Evolutionary conservation across 2,113 vertebrate species (phyloP), one percentile per base, ranked within the genome.

Genomic region (Elephantulus edwardii): DNA sequence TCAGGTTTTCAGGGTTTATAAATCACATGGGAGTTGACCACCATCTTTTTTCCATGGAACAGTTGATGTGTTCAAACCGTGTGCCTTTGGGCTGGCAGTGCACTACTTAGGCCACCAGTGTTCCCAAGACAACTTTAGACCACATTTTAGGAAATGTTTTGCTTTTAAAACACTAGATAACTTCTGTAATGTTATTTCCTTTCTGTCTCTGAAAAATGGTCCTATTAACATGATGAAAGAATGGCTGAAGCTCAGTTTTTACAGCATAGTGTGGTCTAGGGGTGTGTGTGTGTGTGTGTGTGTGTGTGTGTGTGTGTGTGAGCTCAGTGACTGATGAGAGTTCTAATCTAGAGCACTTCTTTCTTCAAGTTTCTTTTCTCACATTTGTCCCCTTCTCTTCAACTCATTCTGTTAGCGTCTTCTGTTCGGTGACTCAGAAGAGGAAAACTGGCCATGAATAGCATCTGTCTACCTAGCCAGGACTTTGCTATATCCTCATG

Each of bases 221-320:
- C 42, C 4, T 4, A 2, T 74, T 83, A 24, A n/a, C 33, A 5
- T 3, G 33, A 22, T 68, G n/a, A 8, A 16, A 66, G 64, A n/a
- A 38, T 35, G n/a, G 35, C 11, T 19, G 2, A 24, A 24, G 33
- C 30, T 77, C n/a, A 42, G 74, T 40, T 80, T 38, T 60, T 5
- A 20, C 44, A 85, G 35, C 8, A 7, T 3, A 8, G 22, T 3
- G 5, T 9, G 14, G 24, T 5, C 42, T 26, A 38, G 11, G 8
- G 0, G 3, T n/a, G n/a, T n/a, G n/a, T n/a, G n/a, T n/a, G n/a
- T n/a, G n/a, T n/a, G n/a, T n/a, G n/a, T n/a, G n/a, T n/a, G n/a
- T n/a, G n/a, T n/a, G n/a, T n/a, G n/a, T n/a, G n/a, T n/a, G 35
- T 10, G 14, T 4, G 28, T 5, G 40, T 16, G 1, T 1, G 46